A percentile compares a stretch with the other conserved stretches of the same genome.
phyloP scores from a whole-genome alignment of 2,888 invertebrate genomes.

The Andrena dorsata region DNA sequence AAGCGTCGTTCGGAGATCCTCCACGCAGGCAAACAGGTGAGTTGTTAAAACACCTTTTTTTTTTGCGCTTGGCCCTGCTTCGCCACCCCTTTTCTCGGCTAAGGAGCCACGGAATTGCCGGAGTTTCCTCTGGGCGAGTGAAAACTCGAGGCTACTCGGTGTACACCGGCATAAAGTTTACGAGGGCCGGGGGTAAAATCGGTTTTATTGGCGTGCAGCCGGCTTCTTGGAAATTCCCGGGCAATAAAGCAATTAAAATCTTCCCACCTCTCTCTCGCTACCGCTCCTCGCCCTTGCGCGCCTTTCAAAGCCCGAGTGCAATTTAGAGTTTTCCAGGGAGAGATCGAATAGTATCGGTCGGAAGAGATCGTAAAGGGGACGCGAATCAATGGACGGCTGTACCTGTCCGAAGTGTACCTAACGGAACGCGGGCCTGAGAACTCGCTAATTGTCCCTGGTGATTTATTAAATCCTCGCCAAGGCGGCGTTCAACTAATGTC shows the following conservation, averaged over 20 bases:
- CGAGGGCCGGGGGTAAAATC: constrained; percentile 67
- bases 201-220: constrained; percentile 68
- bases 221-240: constrained; percentile 67
- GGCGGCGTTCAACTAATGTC: constrained; percentile 2
- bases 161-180: constrained; percentile 70
- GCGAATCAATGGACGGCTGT: constrained; percentile 16
- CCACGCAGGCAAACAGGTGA: constrained; percentile 25
- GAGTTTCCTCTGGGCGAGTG: constrained; percentile 14
- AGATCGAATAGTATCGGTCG: constrained; percentile 10
- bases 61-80: neutral
- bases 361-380: constrained; percentile 37
- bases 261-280: constrained; percentile 1
- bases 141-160: constrained; percentile 32
- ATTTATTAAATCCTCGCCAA: constrained; percentile 56
- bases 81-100: neutral
- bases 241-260: constrained; percentile 79
- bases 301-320: constrained; percentile 11
- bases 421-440: constrained; percentile 37
- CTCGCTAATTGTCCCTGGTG: constrained; percentile 52
- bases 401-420: constrained; percentile 35
- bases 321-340: constrained; percentile 42
- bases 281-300: neutral
- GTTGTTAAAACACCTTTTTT: constrained; percentile 17
- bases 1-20: constrained; percentile 6
- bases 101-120: constrained; percentile 21